These are phyloP conservation scores for Bradypodion ventrale DNA, from an alignment of 2,797 vertebrate species.

Conservation along the genomic window DNA sequence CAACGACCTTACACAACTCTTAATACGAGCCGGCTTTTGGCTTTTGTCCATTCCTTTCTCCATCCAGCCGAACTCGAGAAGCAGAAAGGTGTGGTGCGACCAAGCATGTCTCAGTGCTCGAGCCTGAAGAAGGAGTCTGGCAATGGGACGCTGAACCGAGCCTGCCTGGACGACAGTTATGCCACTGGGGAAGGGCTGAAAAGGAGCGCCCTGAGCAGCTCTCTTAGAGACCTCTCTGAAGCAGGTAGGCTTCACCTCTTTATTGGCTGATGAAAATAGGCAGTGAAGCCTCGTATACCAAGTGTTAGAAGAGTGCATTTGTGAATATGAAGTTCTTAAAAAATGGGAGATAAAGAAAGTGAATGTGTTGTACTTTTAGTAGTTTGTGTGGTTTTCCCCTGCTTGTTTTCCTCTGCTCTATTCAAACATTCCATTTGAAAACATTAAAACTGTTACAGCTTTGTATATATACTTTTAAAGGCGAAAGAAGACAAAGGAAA, in stretches of 20 bases:
- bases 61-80: slow-evolving; percentile 93
- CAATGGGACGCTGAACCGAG: slow-evolving; percentile 86
- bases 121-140: slow-evolving; percentile 91
- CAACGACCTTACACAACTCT: no score
- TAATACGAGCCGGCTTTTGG: no score
- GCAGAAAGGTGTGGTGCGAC: slow-evolving; percentile 92
- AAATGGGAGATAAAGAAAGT: neutral
- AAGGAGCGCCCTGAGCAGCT: slow-evolving; percentile 95
- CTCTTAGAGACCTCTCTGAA: slow-evolving; percentile 92
- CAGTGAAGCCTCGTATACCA: neutral
- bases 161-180: slow-evolving; percentile 94
- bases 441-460: slow-evolving; percentile 58
- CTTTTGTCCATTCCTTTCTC: slow-evolving; percentile 3
- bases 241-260: slow-evolving; percentile 82
- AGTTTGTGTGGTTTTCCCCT: slow-evolving; percentile 40
- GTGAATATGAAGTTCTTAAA: neutral
- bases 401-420: slow-evolving; percentile 31
- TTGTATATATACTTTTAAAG: slow-evolving; percentile 51
- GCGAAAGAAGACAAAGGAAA: slow-evolving; percentile 57
- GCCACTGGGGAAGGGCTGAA: slow-evolving; percentile 91
- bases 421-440: slow-evolving; percentile 44
- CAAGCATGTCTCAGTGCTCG: slow-evolving; percentile 90
- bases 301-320: neutral
- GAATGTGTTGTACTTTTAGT: neutral
- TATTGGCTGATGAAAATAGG: neutral